Evolutionary conservation across 2,888 invertebrate species (phyloP), one percentile per base, ranked within the genome.

Genomic region (Lasioglossum marginatum): DNA sequence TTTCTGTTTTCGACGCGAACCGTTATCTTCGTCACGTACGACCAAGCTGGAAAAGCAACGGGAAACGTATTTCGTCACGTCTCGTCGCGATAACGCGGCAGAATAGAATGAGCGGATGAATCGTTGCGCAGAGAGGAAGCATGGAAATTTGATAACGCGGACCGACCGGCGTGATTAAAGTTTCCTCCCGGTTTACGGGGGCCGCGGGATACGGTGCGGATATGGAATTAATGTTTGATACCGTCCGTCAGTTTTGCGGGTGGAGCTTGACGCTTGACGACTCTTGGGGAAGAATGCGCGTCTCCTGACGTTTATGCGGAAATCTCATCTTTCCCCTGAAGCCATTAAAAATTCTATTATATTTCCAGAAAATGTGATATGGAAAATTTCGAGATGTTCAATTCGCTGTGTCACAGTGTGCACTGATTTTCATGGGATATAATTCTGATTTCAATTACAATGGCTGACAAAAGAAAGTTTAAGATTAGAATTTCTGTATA

Each of bases 21-120:
- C 75, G 77, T 81, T 83, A 87, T 87, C 78, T 77, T 48, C 75
- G 82, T 83, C 87, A 87, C 85, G 80, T 82, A 82, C 73, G 66
- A 23, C 16, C 57, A 19, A 23, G 34, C 57, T 79, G 73, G 19
- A 4, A 73, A 82, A 87, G 82, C 71, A 74, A 63, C 1, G 86
- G 73, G 77, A 79, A 86, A 82, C 60, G 78, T 79, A 75, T 82
- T 87, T 86, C 77, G 82, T 86, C 86, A 79, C 86, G 86, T 86
- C 79, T 86, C 82, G 79, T 43, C 43, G 78, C 70, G 86, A 75
- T 78, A 86, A 78, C 66, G 31, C 76, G 66, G 70, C 48, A 77
- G 52, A 72, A 77, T 74, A 85, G 74, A 79, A 74, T 40, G 73
- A 74, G 75, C 68, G 72, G 52, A 34, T 8, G 78, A 78, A 75